phyloP scores from a whole-genome alignment of 2,888 invertebrate genomes.

The Chrysomela aeneicollis region DNA sequence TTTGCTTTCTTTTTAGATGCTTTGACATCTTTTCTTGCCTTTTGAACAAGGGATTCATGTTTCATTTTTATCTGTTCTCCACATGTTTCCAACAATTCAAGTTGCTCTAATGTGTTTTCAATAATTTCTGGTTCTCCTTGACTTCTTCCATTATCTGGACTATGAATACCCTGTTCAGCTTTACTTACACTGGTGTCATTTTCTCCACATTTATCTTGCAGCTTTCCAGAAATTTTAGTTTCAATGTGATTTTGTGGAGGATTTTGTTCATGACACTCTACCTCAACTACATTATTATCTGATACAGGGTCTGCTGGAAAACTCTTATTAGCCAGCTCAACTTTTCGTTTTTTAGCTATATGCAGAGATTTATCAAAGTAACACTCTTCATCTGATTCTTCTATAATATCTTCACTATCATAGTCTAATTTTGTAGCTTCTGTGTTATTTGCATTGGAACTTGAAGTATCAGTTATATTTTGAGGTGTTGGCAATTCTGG shows the following conservation, averaged over 20 bases:
- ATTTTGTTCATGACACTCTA: too few relatives aligned
- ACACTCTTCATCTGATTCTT: constrained; percentile 57
- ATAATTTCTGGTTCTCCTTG: constrained; percentile 3
- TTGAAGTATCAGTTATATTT: background rate
- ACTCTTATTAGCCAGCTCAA: constrained; percentile 13
- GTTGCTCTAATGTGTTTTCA: background rate
- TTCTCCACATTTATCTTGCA: background rate
- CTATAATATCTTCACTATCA: constrained; percentile 75
- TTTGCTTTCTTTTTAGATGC: background rate
- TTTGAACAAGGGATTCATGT: background rate
- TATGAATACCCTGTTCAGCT: background rate
- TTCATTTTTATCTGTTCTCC: background rate
- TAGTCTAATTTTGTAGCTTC: constrained; percentile 51
- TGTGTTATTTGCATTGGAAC: constrained; percentile 16
- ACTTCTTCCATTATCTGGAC: background rate
- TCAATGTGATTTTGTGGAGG: too few relatives aligned
- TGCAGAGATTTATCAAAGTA: constrained; percentile 39
- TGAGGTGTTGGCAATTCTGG: constrained; percentile 24
- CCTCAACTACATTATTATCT: background rate
- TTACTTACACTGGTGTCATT: background rate
- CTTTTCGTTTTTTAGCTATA: constrained; percentile 50
- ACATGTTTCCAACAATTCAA: constrained; percentile 12
- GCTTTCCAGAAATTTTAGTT: too few relatives aligned
- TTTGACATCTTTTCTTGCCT: background rate
- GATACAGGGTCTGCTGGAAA: background rate